Evolutionary conservation across 1,140 invertebrate genomes (phyloP).

Genomic region (Microplitis demolitor): DNA sequence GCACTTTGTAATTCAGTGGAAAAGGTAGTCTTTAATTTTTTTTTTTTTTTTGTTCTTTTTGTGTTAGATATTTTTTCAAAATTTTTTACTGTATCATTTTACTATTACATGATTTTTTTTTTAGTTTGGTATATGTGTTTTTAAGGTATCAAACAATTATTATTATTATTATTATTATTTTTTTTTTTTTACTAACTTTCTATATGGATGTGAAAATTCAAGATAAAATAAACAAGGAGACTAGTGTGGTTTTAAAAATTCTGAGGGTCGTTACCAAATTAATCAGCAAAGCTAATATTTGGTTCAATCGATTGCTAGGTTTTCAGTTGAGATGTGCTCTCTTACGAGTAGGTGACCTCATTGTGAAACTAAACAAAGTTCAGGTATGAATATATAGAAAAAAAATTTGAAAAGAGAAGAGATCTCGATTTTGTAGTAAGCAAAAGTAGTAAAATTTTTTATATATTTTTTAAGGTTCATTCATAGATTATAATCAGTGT

Average conservation of each 20-base stretch:
- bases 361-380: not conserved
- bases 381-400: not conserved
- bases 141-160: too few species aligned
- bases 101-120: too few species aligned
- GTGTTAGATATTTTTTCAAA: too few species aligned
- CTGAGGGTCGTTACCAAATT: not conserved
- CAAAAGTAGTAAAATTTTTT: not conserved
- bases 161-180: too few species aligned
- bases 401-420: not conserved
- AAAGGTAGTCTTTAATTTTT: too few species aligned
- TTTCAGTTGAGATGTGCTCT: not conserved
- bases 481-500: not conserved
- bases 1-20: too few species aligned
- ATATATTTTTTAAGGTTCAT: not conserved
- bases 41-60: too few species aligned
- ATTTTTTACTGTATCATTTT: too few species aligned
- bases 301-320: not conserved
- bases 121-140: too few species aligned
- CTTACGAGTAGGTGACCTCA: not conserved
- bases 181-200: not conserved
- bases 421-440: not conserved
- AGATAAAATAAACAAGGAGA: not conserved
- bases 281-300: not conserved
- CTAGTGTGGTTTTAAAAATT: not conserved
- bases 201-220: not conserved